Percentiles rank a stretch among this genome's conserved stretches.
phyloP scores from a whole-genome alignment of 2,797 vertebrate species.

The Micropoecilia bifurca region DNA sequence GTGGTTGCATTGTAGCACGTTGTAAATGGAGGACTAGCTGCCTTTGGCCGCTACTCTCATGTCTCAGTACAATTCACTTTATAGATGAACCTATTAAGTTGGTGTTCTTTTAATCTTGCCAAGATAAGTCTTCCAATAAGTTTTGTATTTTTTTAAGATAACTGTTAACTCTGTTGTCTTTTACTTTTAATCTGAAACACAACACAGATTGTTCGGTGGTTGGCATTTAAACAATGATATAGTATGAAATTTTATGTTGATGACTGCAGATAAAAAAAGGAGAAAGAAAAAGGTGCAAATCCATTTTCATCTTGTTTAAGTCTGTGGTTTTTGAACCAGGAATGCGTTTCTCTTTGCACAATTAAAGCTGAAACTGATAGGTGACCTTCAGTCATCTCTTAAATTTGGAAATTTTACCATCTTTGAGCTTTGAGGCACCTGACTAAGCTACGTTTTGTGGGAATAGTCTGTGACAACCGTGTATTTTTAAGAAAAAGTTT shows the following conservation, averaged over 20 bases:
- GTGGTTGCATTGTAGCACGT: conserved; percentile 23
- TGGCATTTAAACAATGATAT: not conserved
- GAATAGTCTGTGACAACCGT: not conserved
- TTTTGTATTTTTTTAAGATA: not conserved
- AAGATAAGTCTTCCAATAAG: not conserved
- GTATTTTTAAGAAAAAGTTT: not conserved
- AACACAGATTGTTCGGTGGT: not conserved
- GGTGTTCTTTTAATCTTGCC: not conserved
- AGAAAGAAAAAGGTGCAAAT: not conserved
- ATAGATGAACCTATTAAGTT: not conserved
- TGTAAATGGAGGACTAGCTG: conserved; percentile 13
- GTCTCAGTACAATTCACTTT: conserved; percentile 4
- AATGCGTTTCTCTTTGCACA: not conserved
- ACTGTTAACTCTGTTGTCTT: not conserved
- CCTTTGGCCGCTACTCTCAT: not conserved
- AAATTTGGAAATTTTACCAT: not conserved
- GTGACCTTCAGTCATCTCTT: not conserved
- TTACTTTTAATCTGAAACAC: not conserved
- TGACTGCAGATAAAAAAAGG: not conserved
- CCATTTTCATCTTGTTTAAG: not conserved
- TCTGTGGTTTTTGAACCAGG: not conserved
- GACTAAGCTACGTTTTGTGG: not conserved
- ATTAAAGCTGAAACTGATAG: not conserved
- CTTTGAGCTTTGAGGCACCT: not conserved
- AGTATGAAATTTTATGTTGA: not conserved